Base-by-base conservation (phyloP, 2,113 vertebrate species). In the Tenebrosternarchus preto region DNA sequence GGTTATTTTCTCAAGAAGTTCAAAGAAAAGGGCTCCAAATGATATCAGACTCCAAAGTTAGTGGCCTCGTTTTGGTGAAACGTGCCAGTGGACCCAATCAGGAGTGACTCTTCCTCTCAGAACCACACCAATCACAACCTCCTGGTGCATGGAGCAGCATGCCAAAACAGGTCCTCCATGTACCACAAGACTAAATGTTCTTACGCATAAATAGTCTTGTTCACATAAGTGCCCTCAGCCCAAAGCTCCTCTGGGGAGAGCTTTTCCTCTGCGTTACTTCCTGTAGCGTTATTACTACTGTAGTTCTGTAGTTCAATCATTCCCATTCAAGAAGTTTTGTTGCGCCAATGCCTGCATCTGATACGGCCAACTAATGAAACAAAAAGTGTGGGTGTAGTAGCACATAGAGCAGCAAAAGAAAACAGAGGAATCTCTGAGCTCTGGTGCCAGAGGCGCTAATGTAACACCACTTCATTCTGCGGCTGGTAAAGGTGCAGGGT, bases 151-250 rank as follows among this genome's bases (percentile, higher is more conserved):
- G 76, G 53, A 59, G 71, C 36, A 60, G 67, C 53, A 33, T 60
- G 57, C 7, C 22, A 67, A 46, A 29, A 46, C 1, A 9, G 4
- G 71, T 2, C 59, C 55, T 31, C 25, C 74, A n/a, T 68, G 12
- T 46, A 67, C 69, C 56, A 76, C 50, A 78, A 15, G 0, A 19
- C 59, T 76, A 79, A 79, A 76, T 66, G 60, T 72, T 82, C 22
- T 68, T 25, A 69, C 25, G 68, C 24, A 20, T 4, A 69, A 16
- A 57, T 11, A 56, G 11, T 6, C 9, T 15, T 43, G 72, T n/a
- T n/a, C 24, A 60, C n/a, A 74, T 16, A 59, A 4, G n/a, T 25
- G 9, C 59, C 59, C 59, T 61, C 1, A n/a, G 11, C 12, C 1
- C 12, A 25, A 25, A 60, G 3, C 22, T 5, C 59, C n/a, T 46